A percentile compares a stretch with the other conserved stretches of the same genome.
These are phyloP conservation scores for Idris sp. DNA, from an alignment of 1,140 invertebrate species.

Conservation along the genomic window DNA sequence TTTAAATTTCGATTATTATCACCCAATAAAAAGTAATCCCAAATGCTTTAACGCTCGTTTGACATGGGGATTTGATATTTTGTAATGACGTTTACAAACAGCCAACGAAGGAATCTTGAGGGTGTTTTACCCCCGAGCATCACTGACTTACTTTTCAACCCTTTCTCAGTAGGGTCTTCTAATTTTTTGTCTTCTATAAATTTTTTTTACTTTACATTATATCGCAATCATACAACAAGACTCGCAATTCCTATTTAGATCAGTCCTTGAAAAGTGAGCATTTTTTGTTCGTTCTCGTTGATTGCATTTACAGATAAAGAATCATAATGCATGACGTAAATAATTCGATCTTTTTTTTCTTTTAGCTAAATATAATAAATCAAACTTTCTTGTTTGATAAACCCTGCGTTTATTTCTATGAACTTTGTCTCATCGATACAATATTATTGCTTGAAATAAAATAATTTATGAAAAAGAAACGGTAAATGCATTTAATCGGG, in stretches of 20 bases:
- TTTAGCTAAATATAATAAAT: constrained; percentile 25
- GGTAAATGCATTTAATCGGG: too few relatives aligned
- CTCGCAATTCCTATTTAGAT: constrained; percentile 52
- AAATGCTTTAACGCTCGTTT: constrained; percentile 57
- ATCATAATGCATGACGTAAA: constrained; percentile 59
- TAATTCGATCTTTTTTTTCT: constrained; percentile 35
- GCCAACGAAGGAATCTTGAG: constrained; percentile 46
- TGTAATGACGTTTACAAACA: constrained; percentile 59
- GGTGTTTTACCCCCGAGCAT: constrained; percentile 62
- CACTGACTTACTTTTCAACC: constrained; percentile 76
- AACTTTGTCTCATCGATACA: too few relatives aligned
- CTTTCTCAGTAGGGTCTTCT: too few relatives aligned
- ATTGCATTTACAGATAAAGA: constrained; percentile 60
- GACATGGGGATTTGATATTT: constrained; percentile 52
- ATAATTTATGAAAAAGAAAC: constrained; percentile 16
- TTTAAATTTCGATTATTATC: constrained; percentile 35
- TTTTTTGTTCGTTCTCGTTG: constrained; percentile 33
- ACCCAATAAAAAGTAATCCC: constrained; percentile 54
- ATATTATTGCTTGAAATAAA: too few relatives aligned
- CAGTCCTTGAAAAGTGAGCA: constrained; percentile 49
- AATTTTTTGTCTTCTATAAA: too few relatives aligned
- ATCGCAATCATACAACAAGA: constrained; percentile 42
- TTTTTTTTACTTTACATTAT: too few relatives aligned
- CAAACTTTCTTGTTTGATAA: constrained; percentile 38
- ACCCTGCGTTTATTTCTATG: too few relatives aligned